A percentile compares a stretch with the other conserved stretches of the same genome.
Conservation (phyloP, 2,888 invertebrate genomes). For the Anagyrus pseudococci region DNA sequence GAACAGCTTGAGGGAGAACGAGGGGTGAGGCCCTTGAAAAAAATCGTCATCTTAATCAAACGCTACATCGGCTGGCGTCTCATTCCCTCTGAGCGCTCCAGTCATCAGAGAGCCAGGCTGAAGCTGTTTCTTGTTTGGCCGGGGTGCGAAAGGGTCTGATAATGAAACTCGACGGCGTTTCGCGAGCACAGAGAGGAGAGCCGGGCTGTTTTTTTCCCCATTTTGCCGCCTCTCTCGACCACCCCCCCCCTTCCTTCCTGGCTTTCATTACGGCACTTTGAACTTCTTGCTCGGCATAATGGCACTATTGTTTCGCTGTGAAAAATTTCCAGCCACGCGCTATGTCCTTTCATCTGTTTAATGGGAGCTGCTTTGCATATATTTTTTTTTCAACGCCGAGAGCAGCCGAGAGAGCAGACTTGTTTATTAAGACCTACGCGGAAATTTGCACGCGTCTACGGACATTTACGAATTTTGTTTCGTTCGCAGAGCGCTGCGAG, state of each 20-base stretch:
- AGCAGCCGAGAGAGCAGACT: too few species aligned
- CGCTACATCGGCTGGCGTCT: too few species aligned
- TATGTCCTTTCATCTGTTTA: constrained; percentile 11
- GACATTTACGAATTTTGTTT: too few species aligned
- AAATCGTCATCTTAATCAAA: too few species aligned
- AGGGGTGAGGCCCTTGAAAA: too few species aligned
- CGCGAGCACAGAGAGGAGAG: neutral
- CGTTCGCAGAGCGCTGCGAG: too few species aligned
- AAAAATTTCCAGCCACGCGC: constrained; percentile 14
- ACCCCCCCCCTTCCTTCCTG: neutral
- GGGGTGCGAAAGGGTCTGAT: neutral
- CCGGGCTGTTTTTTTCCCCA: neutral
- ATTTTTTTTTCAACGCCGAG: constrained; percentile 14
- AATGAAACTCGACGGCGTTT: constrained; percentile 19
- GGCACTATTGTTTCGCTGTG: constrained; percentile 16
- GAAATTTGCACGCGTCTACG: too few species aligned
- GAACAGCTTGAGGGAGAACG: too few species aligned
- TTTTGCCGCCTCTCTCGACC: too few species aligned
- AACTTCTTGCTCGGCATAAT: constrained; percentile 14
- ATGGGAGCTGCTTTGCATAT: constrained; percentile 3
- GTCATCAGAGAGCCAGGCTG: too few species aligned
- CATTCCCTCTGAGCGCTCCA: too few species aligned
- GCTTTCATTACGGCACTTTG: constrained; percentile 25
- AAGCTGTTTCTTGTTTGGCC: neutral
- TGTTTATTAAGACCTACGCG: too few species aligned